Percentiles rank a stretch among this genome's conserved stretches.
Evolutionary conservation across 1,140 invertebrate species (phyloP).

Genomic region (Drosophila simulans): DNA sequence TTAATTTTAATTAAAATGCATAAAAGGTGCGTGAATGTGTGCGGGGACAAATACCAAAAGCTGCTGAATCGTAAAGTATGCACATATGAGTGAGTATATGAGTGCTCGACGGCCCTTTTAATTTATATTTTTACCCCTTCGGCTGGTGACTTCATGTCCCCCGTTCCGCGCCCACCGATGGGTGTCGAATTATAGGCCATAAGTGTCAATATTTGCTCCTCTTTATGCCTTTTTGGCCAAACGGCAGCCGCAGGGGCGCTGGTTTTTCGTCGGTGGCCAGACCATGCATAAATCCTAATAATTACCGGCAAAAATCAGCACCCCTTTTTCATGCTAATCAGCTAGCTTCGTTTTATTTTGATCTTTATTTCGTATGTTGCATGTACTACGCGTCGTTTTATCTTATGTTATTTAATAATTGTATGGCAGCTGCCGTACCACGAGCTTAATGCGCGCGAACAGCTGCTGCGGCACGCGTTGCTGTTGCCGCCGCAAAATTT

Average conservation of each 20-base stretch:
- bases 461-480: conserved; percentile 73
- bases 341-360: conserved; percentile 37
- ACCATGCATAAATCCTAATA: conserved; percentile 77
- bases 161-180: conserved; percentile 42
- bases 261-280: conserved; percentile 15
- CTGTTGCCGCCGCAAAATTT: conserved; percentile 30
- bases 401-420: conserved; percentile 67
- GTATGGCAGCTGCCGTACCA: conserved; percentile 62
- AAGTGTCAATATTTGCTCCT: conserved; percentile 78
- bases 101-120: conserved; percentile 45
- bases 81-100: conserved; percentile 19
- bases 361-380: conserved; percentile 27
- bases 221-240: conserved; percentile 33
- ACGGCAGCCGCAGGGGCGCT: conserved; percentile 16
- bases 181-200: conserved; percentile 81
- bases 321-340: conserved; percentile 68
- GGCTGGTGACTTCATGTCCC: conserved; percentile 49
- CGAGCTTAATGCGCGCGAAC: conserved; percentile 71
- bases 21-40: conserved; percentile 60
- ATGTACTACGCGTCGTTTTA: conserved; percentile 16
- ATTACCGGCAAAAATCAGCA: conserved; percentile 53
- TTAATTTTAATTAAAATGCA: conserved; percentile 84
- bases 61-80: conserved; percentile 67
- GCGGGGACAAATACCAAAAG: conserved; percentile 37
- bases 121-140: conserved; percentile 79